phyloP scores from a whole-genome alignment of 2,113 vertebrate species.

The Jacana jacana region DNA sequence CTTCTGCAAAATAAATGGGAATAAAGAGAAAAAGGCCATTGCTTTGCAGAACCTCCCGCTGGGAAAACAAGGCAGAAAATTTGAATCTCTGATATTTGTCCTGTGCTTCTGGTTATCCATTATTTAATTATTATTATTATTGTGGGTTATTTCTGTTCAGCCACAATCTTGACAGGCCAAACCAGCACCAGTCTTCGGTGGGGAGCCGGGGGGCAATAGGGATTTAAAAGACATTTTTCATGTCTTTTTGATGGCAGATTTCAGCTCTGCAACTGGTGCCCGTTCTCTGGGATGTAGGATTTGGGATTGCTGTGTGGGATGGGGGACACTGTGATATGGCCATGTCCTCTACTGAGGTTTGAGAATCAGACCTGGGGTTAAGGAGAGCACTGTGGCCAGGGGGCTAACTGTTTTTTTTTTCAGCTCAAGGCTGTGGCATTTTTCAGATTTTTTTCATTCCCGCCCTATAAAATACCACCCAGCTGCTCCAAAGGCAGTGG shows the following conservation, averaged over 20 bases:
- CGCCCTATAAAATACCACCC: neutral
- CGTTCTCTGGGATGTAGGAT: neutral
- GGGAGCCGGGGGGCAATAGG: neutral
- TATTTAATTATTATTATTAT: neutral
- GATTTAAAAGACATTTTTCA: neutral
- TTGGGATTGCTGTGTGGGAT: neutral
- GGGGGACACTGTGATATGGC: neutral
- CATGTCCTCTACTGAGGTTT: neutral
- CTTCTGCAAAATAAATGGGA: neutral
- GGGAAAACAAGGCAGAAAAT: neutral
- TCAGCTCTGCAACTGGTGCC: neutral
- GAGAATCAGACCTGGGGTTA: neutral
- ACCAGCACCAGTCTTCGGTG: neutral
- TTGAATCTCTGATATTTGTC: neutral
- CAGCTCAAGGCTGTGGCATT: neutral
- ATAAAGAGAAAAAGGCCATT: neutral
- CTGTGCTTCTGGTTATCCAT: neutral
- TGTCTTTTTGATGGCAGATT: neutral
- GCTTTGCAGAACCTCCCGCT: accelerated
- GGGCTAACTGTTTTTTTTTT: neutral
- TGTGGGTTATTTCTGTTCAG: neutral
- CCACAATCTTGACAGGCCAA: neutral
- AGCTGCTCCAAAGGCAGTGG: neutral
- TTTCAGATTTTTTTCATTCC: neutral
- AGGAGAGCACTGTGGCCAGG: accelerated